Conservation (phyloP, 92 coral and sea anemone species). For the Zoanthus sociatus region DNA sequence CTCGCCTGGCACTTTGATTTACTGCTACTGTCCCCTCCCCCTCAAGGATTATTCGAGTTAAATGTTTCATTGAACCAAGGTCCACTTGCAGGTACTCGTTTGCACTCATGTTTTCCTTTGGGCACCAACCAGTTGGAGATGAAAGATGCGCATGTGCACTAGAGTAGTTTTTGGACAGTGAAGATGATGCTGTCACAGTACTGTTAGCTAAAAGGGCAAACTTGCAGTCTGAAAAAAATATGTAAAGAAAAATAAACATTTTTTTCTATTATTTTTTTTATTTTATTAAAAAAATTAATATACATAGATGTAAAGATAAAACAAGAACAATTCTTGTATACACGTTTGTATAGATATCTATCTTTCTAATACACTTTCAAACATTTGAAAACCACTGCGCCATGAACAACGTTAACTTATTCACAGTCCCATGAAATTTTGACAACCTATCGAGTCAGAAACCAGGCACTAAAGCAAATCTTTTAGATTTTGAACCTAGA, state of each 20-base stretch:
- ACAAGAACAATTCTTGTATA: no score
- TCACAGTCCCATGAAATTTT: no score
- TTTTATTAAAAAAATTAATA: no score
- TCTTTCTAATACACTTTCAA: no score
- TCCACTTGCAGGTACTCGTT: slow-evolving; percentile 57
- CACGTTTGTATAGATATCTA: no score
- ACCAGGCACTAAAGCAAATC: no score
- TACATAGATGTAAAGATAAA: no score
- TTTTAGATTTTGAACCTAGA: no score
- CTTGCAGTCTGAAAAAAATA: slow-evolving; percentile 49
- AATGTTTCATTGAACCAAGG: background rate
- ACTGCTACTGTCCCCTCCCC: slow-evolving; percentile 48
- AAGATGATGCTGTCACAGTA: slow-evolving; percentile 74
- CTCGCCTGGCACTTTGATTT: slow-evolving; percentile 71
- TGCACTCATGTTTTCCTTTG: slow-evolving; percentile 54
- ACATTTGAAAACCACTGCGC: no score
- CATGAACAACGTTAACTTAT: no score
- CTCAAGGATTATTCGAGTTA: background rate
- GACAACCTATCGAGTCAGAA: no score
- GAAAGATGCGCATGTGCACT: slow-evolving; percentile 67
- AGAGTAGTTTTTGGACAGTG: slow-evolving; percentile 62
- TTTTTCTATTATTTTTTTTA: no score
- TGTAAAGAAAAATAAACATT: background rate
- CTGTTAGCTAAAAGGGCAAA: slow-evolving; percentile 59
- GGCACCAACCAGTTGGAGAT: slow-evolving; percentile 79